Evolutionary conservation across 1,140 invertebrate genomes (phyloP).

Genomic region (Bombus huntii): DNA sequence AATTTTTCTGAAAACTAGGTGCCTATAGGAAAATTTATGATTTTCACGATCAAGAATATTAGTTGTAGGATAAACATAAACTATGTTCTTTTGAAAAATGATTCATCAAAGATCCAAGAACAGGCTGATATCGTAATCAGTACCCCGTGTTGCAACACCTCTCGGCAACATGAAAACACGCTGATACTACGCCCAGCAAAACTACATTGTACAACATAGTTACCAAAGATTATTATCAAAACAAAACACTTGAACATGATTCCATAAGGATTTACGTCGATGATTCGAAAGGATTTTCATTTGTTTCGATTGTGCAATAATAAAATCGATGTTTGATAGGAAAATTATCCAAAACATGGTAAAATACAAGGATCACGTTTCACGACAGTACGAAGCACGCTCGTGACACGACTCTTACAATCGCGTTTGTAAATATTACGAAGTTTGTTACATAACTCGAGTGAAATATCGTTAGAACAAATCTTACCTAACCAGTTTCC

Average conservation of each 20-base stretch:
- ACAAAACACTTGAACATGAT: neutral
- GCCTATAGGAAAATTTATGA: neutral
- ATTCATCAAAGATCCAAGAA: conserved; percentile 18
- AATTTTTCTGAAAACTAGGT: neutral
- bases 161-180: neutral
- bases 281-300: neutral
- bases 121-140: conserved; percentile 2
- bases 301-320: neutral
- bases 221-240: neutral
- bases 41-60: neutral
- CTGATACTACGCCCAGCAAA: neutral
- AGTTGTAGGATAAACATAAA: neutral
- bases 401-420: neutral
- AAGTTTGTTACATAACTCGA: neutral
- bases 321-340: neutral
- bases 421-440: conserved; percentile 1
- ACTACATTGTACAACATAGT: neutral
- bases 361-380: too few relatives aligned
- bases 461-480: conserved; percentile 4
- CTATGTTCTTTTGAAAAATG: neutral
- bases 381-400: neutral
- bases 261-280: neutral
- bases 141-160: neutral
- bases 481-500: neutral
- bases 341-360: neutral